Evolutionary conservation across 2,797 vertebrate genomes (phyloP), one percentile per base, ranked within the genome.

Genomic region (Catostomus latipinnis): DNA sequence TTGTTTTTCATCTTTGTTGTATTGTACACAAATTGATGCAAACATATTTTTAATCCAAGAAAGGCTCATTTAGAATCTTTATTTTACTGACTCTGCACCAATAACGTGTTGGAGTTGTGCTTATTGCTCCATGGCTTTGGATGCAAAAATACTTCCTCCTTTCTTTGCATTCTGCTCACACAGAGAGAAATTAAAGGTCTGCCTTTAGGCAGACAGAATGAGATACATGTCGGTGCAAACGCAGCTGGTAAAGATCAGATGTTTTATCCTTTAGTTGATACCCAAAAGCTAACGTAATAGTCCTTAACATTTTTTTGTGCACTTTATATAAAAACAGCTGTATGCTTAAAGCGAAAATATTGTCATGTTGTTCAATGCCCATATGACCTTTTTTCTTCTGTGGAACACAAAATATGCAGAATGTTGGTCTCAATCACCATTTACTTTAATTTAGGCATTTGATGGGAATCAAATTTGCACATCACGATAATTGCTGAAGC

Each of bases 111-210:
- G 45, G 57, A 78, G 76, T 22, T 54, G 34, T 9, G 5, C 5
- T 14, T 56, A 45, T 63, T 45, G 34, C 34, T 61, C 18, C 43
- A 70, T 13, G 14, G 2, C 8, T 6, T 57, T 80, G 52, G 53
- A 67, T 58, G 52, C 14, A 18, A 80, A 53, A 71, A 72, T 65
- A 46, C 16, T 67, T 16, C 45, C 12, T 34, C 65, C 10, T 73
- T 68, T 84, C 63, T 56, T n/a, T 52, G 60, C 57, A 57, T 43
- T 22, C 46, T 53, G 22, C 50, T 76, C 48, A 13, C 14, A 67
- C 58, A 13, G 16, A 8, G 50, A 74, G n/a, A 65, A 82, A 43
- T 49, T 16, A 74, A 46, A 14, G 18, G 22, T 48, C 7, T 8
- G 5, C 45, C 13, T 67, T 11, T 57, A 12, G 3, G 10, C 5